Evolutionary conservation across 2,797 vertebrate genomes (phyloP).

Genomic region (Pipistrellus pygmaeus): DNA sequence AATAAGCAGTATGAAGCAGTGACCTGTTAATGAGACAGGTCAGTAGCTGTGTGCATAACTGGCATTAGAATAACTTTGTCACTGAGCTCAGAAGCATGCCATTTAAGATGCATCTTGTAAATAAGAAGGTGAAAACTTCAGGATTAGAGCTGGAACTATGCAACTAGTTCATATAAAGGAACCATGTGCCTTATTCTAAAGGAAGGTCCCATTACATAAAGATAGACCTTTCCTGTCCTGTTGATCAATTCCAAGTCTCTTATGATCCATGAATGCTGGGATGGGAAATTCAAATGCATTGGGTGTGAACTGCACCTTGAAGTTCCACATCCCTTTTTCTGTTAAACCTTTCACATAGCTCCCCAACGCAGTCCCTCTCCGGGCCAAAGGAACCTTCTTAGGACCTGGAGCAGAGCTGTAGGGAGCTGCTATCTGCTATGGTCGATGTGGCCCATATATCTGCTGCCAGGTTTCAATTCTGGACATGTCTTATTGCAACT

Average conservation of each 20-base stretch:
- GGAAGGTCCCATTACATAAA: neutral
- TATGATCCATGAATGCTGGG: neutral
- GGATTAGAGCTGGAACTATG: neutral
- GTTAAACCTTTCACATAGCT: constrained; percentile 95
- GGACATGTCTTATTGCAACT: constrained; percentile 93
- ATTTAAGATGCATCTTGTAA: neutral
- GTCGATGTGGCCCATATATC: constrained; percentile 96
- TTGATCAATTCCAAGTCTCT: constrained; percentile 39
- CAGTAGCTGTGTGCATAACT: neutral
- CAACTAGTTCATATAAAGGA: neutral
- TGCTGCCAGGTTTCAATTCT: constrained; percentile 94
- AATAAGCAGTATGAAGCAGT: constrained; percentile 68
- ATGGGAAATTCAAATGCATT: constrained; percentile 86
- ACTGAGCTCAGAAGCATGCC: neutral
- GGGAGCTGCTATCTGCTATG: constrained; percentile 93
- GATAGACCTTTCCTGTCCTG: neutral
- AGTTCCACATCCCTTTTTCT: constrained; percentile 92
- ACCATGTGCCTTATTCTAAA: neutral
- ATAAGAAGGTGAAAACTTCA: neutral
- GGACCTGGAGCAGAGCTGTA: constrained; percentile 87
- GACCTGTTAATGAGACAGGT: constrained; percentile 58
- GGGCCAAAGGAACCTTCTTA: constrained; percentile 91
- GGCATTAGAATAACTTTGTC: neutral
- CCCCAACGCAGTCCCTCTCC: constrained; percentile 93
- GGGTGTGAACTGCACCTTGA: constrained; percentile 87